Percentiles rank a stretch among this genome's conserved stretches.
Conservation (phyloP, 92 coral and sea anemone genomes). For the Heliopora coerulea region DNA sequence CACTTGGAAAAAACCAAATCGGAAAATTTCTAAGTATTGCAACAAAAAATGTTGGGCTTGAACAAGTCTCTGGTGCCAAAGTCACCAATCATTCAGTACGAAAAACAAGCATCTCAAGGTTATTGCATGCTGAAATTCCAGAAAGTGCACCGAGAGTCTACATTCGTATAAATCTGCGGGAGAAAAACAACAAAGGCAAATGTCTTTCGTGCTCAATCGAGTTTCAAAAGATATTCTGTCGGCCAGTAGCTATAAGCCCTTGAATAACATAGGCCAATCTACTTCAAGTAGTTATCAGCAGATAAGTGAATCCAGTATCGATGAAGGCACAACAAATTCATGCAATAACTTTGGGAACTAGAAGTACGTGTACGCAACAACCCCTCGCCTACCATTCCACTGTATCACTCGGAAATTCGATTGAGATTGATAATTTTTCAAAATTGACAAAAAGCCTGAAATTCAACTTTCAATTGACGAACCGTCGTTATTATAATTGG, state of each 20-base stretch:
- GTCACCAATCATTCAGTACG: slow-evolving; percentile 46
- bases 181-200: slow-evolving; percentile 23
- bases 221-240: not conserved
- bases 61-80: slow-evolving; percentile 15
- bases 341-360: too few species aligned
- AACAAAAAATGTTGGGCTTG: slow-evolving; percentile 34
- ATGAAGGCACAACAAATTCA: too few species aligned
- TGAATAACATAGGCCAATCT: not conserved
- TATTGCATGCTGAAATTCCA: slow-evolving; percentile 47
- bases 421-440: too few species aligned
- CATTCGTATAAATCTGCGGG: slow-evolving; percentile 49
- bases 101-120: slow-evolving; percentile 49
- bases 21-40: slow-evolving; percentile 48
- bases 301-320: not conserved
- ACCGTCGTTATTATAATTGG: too few species aligned
- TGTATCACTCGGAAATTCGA: too few species aligned
- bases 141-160: slow-evolving; percentile 44
- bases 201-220: slow-evolving; percentile 23
- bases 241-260: too few species aligned
- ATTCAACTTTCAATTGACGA: too few species aligned
- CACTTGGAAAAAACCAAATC: slow-evolving; percentile 47
- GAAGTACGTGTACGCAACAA: too few species aligned
- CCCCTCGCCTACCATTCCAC: too few species aligned
- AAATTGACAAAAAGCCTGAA: too few species aligned
- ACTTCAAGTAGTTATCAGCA: not conserved